Evolutionary conservation across 2,113 vertebrate species (phyloP).

Genomic region (Trogon melanurus): DNA sequence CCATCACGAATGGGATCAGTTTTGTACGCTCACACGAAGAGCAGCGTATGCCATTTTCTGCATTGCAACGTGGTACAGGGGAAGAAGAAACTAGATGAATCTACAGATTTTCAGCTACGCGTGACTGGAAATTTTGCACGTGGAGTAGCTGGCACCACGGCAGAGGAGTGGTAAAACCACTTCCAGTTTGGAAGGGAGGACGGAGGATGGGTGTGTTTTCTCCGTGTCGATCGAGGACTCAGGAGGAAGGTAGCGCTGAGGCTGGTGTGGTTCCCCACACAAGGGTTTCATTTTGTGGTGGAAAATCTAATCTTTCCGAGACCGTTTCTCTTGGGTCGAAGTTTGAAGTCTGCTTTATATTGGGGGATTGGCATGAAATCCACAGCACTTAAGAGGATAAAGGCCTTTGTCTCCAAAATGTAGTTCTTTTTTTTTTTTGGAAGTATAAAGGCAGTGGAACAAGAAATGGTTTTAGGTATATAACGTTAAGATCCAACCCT

Average conservation of each 20-base stretch:
- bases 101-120: background rate
- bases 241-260: background rate
- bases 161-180: background rate
- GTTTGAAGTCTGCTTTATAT: conserved; percentile 54
- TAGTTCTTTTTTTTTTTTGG: background rate
- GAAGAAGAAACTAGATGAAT: background rate
- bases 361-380: conserved; percentile 64
- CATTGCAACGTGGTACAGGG: background rate
- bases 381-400: conserved; percentile 40
- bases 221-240: fast-evolving
- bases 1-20: background rate
- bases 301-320: conserved; percentile 39
- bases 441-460: conserved; percentile 19
- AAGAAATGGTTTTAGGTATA: conserved; percentile 27
- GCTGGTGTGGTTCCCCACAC: background rate
- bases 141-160: background rate
- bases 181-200: background rate
- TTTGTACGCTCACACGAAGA: background rate
- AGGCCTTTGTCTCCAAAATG: conserved; percentile 60
- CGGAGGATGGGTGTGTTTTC: background rate
- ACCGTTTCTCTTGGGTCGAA: conserved; percentile 14
- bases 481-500: background rate
- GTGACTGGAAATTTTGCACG: background rate
- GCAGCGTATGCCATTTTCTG: background rate
- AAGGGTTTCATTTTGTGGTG: conserved; percentile 29